Evolutionary conservation across 2,113 vertebrate genomes (phyloP), one percentile per base, ranked within the genome.

Genomic region (Oncorhynchus tshawytscha): DNA sequence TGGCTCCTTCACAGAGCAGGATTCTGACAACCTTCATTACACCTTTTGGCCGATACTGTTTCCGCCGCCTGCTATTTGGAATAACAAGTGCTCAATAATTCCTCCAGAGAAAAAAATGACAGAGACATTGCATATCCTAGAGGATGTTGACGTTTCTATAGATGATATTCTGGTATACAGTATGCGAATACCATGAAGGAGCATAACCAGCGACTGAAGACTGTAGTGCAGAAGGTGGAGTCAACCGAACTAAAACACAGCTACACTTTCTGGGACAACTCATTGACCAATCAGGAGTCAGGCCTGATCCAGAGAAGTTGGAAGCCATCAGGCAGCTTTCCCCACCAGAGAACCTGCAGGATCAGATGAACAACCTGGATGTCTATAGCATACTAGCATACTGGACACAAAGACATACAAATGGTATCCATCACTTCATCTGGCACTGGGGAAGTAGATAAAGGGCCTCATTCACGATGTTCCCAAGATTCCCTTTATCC

Each of bases 11-110:
- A 88, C 69, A 73, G 70, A 76, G 79, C 85, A 91, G 90, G 45
- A 84, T 90, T 88, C 85, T 91, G 80, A 88, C 87, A 79, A 84
- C 82, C 81, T 89, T 91, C 81, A 90, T 90, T 82, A 86, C 85
- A 54, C 81, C 39, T 45, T 45, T 45, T 11, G 8, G 39, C 86
- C 86, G 81, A 77, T 87, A 84, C 77, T 86, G 9, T 45, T 84
- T 88, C 88, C 75, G 49, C 81, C 87, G 82, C 80, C 83, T 92
- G 82, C 86, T 83, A 84, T 88, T 91, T 88, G 86, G 89, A 80
- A 89, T 89, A 0, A 0, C 69, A 25, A 64, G 34, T 45, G 20
- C 54, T 8, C 76, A 12, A 20, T 29, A 11, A 57, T 66, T n/a
- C 12, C 91, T 93, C 80, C 76, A 73, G 24, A 2, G 51, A 6